These are phyloP conservation scores for Argyrosomus regius DNA, from an alignment of 2,797 vertebrate genomes.

Conservation along the genomic window DNA sequence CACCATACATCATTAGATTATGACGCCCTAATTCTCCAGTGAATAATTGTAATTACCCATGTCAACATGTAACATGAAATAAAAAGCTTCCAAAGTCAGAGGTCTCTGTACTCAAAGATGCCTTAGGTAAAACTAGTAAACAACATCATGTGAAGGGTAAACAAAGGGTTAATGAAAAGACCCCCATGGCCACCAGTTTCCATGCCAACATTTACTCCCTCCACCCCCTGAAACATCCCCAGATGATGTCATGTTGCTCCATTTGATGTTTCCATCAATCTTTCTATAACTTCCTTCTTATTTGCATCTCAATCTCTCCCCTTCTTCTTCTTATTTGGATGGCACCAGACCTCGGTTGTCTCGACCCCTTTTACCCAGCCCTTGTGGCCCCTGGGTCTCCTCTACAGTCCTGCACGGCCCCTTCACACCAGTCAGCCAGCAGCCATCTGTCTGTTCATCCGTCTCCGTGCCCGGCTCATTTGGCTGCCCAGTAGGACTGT, in stretches of 20 bases:
- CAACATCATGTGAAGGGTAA: constrained; percentile 64
- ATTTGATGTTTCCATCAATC: constrained; percentile 27
- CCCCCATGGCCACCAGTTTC: constrained; percentile 38
- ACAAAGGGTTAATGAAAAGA: constrained; percentile 79
- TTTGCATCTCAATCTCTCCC: constrained; percentile 57
- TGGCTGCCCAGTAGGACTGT: constrained; percentile 85
- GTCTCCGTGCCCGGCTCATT: constrained; percentile 82
- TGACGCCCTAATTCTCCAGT: constrained; percentile 52
- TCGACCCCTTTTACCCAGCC: constrained; percentile 63
- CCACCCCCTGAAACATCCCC: constrained; percentile 53
- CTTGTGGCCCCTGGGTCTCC: constrained; percentile 69
- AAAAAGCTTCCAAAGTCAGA: constrained; percentile 49
- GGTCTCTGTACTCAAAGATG: constrained; percentile 53
- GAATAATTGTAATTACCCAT: constrained; percentile 68
- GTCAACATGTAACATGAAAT: constrained; percentile 54
- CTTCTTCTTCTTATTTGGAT: constrained; percentile 50
- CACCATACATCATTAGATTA: constrained; percentile 10
- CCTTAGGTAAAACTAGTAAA: constrained; percentile 74
- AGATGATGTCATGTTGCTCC: constrained; percentile 57
- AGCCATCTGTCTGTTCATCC: constrained; percentile 84
- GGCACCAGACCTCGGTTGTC: constrained; percentile 45
- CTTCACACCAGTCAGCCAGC: constrained; percentile 81
- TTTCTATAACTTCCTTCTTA: constrained; percentile 54
- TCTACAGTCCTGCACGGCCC: constrained; percentile 64
- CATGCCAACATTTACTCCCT: constrained; percentile 37